Evolutionary conservation across 1,140 invertebrate species (phyloP).

Genomic region (Aphis gossypii): DNA sequence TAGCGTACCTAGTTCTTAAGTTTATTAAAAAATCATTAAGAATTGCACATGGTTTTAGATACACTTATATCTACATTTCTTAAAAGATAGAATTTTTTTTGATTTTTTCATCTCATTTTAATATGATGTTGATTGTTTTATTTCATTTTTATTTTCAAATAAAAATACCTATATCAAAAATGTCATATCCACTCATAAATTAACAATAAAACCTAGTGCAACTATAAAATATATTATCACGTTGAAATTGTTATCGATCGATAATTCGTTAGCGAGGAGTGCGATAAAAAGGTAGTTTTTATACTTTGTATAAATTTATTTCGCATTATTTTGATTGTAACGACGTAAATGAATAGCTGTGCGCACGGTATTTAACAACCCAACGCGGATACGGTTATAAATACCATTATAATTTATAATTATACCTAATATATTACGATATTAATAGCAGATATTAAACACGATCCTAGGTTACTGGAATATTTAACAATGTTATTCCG

Average conservation of each 20-base stretch:
- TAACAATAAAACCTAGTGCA: neutral
- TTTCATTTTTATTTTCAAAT: too few relatives aligned
- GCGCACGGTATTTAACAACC: neutral
- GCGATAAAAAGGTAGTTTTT: too few relatives aligned
- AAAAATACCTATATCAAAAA: too few relatives aligned
- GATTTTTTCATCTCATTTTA: too few relatives aligned
- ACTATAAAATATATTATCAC: neutral
- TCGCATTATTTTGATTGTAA: too few relatives aligned
- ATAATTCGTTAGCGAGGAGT: neutral
- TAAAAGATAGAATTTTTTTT: too few relatives aligned
- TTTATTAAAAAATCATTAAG: too few relatives aligned
- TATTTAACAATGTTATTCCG: neutral
- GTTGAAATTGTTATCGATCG: neutral
- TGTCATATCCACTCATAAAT: neutral
- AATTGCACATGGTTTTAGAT: too few relatives aligned
- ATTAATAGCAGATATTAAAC: neutral
- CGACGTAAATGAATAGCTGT: neutral
- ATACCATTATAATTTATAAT: constrained; percentile 20
- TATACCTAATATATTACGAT: neutral
- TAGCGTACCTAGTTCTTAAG: too few relatives aligned
- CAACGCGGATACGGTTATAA: neutral
- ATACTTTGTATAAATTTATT: too few relatives aligned
- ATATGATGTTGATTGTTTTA: too few relatives aligned
- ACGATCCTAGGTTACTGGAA: neutral
- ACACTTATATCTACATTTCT: too few relatives aligned